Base-by-base conservation (phyloP, 1,140 invertebrate species). In the Halyomorpha halys region DNA sequence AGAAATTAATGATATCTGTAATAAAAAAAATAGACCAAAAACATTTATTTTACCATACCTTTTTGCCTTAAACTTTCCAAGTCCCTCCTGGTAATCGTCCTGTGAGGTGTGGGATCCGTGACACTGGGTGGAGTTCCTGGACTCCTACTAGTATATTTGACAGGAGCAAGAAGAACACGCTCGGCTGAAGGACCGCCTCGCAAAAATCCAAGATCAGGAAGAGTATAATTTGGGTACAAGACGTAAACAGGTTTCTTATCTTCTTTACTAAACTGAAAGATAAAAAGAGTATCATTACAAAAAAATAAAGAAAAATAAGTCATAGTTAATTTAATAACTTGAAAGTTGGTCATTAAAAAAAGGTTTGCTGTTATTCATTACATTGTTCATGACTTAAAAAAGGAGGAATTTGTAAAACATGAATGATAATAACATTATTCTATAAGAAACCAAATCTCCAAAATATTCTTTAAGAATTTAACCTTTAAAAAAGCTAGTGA, bases 171-270 rank as follows among this genome's bases (percentile, higher is more conserved):
- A n/a, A 79, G 78, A 61, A 83, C 73, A 76, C 86, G 84, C 14
- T 83, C 81, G n/a, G 79, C 71, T 68, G 81, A 81, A 44, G 73
- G 65, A 44, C 77, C 73, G 62, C 81, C 78, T 64, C 83, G 82
- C 18, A 95, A 80, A 75, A 95, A 95, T 62, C 84, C 87, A 59
- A 94, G 79, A 76, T 94, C 89, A 14, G 91, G 92, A 49, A 95
- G 74, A 1, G 90, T 87, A 71, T 95, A 95, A 75, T 90, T 93
- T 16, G 92, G 92, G 78, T 93, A 95, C 66, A 92, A 83, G 51
- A 95, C 86, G 72, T 91, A 94, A 15, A 94, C 86, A 4, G 89
- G 87, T 64, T 81, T 82, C 70, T 86, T 82, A 16, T 83, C 60
- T 61, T 63, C 53, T 59, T 45, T 16, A 15, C n/a, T n/a, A 30